Conservation (phyloP, 2,797 vertebrate species). For the Helarctos malayanus region DNA sequence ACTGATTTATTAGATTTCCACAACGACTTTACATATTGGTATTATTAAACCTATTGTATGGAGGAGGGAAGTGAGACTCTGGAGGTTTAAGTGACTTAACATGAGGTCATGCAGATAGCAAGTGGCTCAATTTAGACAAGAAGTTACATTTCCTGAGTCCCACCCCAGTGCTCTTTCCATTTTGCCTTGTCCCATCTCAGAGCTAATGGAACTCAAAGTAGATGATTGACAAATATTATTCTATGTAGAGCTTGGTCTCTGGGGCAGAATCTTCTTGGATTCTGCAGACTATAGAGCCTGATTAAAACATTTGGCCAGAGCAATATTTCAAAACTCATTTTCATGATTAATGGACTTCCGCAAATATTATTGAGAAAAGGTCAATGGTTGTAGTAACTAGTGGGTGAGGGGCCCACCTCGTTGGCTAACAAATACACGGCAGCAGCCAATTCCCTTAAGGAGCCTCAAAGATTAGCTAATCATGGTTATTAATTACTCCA, state of each 20-base stretch:
- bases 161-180: background rate
- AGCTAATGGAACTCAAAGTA: background rate
- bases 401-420: background rate
- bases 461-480: background rate
- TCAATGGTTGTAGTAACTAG: background rate
- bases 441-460: background rate
- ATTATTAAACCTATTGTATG: background rate
- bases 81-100: background rate
- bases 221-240: background rate
- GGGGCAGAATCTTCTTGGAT: background rate
- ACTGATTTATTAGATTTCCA: background rate
- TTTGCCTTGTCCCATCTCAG: background rate
- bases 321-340: conserved; percentile 1
- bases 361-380: background rate
- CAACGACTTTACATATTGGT: background rate
- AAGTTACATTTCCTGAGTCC: background rate
- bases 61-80: background rate
- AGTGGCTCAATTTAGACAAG: background rate
- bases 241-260: background rate
- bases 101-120: background rate
- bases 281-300: background rate
- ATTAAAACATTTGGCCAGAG: conserved; percentile 4
- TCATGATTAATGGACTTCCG: background rate
- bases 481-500: background rate
- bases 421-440: background rate